Conservation (phyloP, 2,797 vertebrate species). For the Podarcis siculus region DNA sequence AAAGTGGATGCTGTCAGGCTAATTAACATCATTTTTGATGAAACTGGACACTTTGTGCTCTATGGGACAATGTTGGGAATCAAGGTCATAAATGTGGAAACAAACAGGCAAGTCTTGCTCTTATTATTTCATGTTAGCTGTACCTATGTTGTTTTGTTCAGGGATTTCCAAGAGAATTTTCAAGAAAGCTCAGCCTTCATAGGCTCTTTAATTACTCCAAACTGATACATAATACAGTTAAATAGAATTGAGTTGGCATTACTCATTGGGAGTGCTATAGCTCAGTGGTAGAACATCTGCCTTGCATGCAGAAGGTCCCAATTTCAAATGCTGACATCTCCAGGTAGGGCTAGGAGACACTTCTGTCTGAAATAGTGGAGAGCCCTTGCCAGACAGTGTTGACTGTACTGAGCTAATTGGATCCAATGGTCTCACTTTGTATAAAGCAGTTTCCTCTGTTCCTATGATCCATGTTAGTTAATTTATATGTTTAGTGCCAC, state of each 20-base stretch:
- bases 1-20: conserved; percentile 95
- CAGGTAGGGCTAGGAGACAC: no score
- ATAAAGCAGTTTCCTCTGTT: no score
- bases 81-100: conserved; percentile 98
- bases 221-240: background rate
- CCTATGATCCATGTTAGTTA: no score
- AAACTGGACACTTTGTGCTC: conserved; percentile 97
- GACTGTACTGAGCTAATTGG: no score
- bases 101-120: conserved; percentile 86
- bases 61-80: conserved; percentile 99
- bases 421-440: no score
- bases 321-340: no score
- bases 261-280: background rate
- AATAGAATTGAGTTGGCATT: background rate
- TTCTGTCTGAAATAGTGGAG: no score
- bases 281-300: no score
- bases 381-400: no score
- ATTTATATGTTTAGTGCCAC: background rate
- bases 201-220: background rate
- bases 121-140: conserved; percentile 28
- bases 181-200: background rate
- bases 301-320: no score
- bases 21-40: conserved; percentile 96
- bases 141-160: background rate
- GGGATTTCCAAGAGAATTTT: background rate